These are phyloP conservation scores for Chloroclysta siterata DNA, from an alignment of 2,888 invertebrate genomes.

Conservation along the genomic window DNA sequence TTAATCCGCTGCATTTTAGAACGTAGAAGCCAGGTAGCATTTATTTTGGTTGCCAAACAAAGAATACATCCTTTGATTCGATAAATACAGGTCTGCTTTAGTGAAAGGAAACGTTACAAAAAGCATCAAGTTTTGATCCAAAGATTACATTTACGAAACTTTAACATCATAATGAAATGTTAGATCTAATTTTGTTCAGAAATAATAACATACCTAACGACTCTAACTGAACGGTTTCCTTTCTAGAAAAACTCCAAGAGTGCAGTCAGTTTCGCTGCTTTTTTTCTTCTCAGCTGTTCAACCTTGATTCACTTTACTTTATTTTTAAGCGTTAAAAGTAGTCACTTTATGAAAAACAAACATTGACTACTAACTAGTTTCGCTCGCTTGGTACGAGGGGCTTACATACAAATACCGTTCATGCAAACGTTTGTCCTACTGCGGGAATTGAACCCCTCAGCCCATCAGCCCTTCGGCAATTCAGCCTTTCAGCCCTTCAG, in stretches of 20 bases:
- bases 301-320: not conserved
- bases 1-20: not conserved
- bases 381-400: no score
- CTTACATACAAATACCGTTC: no score
- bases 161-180: constrained; percentile 31
- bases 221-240: constrained; percentile 4
- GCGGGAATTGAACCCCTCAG: no score
- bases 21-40: not conserved
- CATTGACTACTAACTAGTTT: no score
- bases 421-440: no score
- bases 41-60: not conserved
- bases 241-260: not conserved
- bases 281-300: not conserved
- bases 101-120: constrained; percentile 37
- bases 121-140: constrained; percentile 24
- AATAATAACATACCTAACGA: constrained; percentile 22
- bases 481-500: no score
- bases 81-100: constrained; percentile 2
- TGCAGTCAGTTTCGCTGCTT: not conserved
- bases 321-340: not conserved
- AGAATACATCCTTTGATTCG: not conserved
- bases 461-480: no score
- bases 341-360: no score
- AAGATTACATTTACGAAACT: constrained; percentile 37
- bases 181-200: constrained; percentile 19